Conservation (phyloP, 2,113 vertebrate genomes). For the Stigmatopora argus region DNA sequence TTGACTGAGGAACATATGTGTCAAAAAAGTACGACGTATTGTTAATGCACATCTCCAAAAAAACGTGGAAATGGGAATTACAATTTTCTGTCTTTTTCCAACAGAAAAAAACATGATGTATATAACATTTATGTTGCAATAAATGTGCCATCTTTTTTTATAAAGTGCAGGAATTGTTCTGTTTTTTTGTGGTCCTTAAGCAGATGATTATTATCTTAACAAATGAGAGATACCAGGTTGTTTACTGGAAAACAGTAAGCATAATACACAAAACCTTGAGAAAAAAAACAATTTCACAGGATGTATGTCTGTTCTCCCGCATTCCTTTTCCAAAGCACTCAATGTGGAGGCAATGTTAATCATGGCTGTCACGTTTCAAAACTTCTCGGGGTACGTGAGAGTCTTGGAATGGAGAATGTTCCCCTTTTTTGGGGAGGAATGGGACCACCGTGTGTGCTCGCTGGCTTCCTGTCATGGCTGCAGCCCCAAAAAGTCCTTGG, state of each 20-base stretch:
- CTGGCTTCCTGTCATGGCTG: conserved; percentile 60
- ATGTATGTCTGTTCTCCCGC: conserved; percentile 34
- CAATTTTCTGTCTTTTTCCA: conserved; percentile 91
- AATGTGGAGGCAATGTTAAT: conserved; percentile 43
- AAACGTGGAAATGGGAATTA: conserved; percentile 82
- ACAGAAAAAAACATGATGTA: conserved; percentile 99
- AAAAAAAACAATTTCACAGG: no score
- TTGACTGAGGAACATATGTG: conserved; percentile 89
- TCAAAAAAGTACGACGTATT: conserved; percentile 81
- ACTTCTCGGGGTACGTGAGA: conserved; percentile 32
- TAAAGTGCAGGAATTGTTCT: no score
- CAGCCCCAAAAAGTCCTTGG: conserved; percentile 56
- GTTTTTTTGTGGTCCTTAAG: no score
- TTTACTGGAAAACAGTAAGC: no score
- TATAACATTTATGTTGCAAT: conserved; percentile 99
- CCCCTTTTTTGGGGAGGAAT: conserved; percentile 59
- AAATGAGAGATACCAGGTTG: no score
- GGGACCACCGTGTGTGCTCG: conserved; percentile 75
- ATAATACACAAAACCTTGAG: no score
- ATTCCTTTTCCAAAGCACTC: conserved; percentile 37
- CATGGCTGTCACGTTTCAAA: conserved; percentile 34
- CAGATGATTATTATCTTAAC: no score
- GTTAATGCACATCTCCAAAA: conserved; percentile 80
- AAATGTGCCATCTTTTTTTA: conserved; percentile 99
- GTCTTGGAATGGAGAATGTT: conserved; percentile 30